These are phyloP conservation scores for Strigamia maritima DNA, from an alignment of 2,888 invertebrate species.

Conservation along the genomic window DNA sequence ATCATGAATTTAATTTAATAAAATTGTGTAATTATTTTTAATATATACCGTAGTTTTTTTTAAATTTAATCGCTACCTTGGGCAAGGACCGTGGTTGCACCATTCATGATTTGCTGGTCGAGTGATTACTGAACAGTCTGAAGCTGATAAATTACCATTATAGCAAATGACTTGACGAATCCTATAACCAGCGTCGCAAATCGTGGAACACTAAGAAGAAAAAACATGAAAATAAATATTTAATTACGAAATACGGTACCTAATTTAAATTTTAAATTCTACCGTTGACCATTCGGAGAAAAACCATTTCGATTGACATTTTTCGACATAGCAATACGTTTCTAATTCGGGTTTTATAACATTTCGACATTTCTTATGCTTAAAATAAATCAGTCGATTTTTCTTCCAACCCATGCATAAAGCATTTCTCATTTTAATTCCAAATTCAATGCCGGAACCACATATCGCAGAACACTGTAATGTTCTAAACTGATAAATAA, in stretches of 20 bases:
- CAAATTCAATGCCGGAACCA: background rate
- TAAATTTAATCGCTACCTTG: background rate
- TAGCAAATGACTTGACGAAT: background rate
- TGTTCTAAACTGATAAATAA: background rate
- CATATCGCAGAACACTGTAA: background rate
- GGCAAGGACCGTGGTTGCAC: background rate
- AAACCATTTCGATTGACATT: background rate
- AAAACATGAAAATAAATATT: background rate
- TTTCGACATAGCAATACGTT: background rate
- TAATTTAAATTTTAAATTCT: background rate
- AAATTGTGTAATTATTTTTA: background rate
- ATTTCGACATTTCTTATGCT: background rate
- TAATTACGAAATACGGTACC: no score
- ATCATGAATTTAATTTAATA: background rate
- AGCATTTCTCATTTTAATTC: background rate
- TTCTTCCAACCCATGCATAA: background rate
- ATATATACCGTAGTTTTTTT: background rate
- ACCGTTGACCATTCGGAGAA: background rate
- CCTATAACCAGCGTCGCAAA: background rate
- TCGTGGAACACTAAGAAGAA: background rate
- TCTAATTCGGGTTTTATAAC: background rate
- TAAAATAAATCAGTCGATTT: background rate
- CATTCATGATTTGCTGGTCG: conserved; percentile 8
- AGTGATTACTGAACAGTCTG: background rate
- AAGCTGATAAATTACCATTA: background rate